Evolutionary conservation across 2,113 vertebrate genomes (phyloP).

Genomic region (Cynocephalus volans): DNA sequence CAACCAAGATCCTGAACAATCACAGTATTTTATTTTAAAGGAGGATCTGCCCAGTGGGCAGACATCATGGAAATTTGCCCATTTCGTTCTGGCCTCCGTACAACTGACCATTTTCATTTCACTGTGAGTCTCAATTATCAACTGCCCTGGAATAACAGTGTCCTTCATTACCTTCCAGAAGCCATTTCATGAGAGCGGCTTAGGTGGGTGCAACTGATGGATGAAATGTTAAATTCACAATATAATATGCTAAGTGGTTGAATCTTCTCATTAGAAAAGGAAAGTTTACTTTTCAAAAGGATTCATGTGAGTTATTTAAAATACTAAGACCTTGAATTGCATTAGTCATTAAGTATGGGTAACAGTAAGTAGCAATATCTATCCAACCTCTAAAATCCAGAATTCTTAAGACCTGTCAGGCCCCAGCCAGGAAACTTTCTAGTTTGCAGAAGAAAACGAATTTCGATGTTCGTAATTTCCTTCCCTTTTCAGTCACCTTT

Average conservation of each 20-base stretch:
- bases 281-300: not conserved
- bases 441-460: not conserved
- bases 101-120: not conserved
- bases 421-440: not conserved
- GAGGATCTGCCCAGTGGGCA: not conserved
- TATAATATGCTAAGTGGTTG: not conserved
- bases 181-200: not conserved
- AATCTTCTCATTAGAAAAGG: not conserved
- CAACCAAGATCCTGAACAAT: not conserved
- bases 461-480: rapidly evolving
- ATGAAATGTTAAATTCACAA: not conserved
- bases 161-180: not conserved
- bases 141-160: not conserved
- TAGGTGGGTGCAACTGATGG: not conserved
- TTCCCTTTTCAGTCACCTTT: not conserved
- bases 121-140: not conserved
- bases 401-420: not conserved
- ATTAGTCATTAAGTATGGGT: not conserved
- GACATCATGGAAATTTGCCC: not conserved
- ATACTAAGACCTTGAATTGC: not conserved
- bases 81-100: not conserved
- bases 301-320: not conserved
- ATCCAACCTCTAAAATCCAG: not conserved
- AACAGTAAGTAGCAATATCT: not conserved
- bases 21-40: not conserved